A percentile compares a stretch with the other conserved stretches of the same genome.
Conservation (phyloP, 2,888 invertebrate genomes). For the Teinopalpus imperialis region DNA sequence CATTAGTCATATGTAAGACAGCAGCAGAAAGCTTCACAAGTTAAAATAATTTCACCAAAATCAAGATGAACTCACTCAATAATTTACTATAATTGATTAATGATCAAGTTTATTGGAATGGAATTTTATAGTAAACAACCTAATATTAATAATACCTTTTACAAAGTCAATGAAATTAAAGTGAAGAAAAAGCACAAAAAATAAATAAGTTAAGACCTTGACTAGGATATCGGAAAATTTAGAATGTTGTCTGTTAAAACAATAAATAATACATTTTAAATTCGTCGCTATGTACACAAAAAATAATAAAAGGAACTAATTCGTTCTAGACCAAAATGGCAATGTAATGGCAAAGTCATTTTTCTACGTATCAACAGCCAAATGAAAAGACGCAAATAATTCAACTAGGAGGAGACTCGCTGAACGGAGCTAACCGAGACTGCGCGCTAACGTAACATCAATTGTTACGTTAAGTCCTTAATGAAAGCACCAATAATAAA, state of each 20-base stretch:
- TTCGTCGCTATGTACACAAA: slow-evolving; percentile 76
- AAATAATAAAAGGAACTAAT: slow-evolving; percentile 74
- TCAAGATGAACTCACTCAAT: slow-evolving; percentile 49
- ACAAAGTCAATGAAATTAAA: slow-evolving; percentile 60
- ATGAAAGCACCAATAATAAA: slow-evolving; percentile 39
- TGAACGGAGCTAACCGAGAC: slow-evolving; percentile 41
- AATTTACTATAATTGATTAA: slow-evolving; percentile 56
- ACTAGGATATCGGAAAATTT: slow-evolving; percentile 78
- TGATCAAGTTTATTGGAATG: slow-evolving; percentile 59
- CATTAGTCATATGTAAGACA: slow-evolving; percentile 37
- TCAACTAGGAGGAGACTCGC: slow-evolving; percentile 45
- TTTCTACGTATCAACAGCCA: slow-evolving; percentile 62
- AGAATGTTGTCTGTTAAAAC: slow-evolving; percentile 59
- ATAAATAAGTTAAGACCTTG: slow-evolving; percentile 76
- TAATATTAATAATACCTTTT: slow-evolving; percentile 44
- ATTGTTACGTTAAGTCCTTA: slow-evolving; percentile 31
- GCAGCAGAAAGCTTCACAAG: slow-evolving; percentile 27
- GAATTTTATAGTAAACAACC: slow-evolving; percentile 53
- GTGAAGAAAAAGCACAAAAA: slow-evolving; percentile 55
- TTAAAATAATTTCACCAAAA: slow-evolving; percentile 32
- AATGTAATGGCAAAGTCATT: slow-evolving; percentile 77
- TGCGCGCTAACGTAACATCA: slow-evolving; percentile 33
- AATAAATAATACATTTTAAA: slow-evolving; percentile 75
- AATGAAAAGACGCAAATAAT: slow-evolving; percentile 56
- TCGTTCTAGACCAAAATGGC: slow-evolving; percentile 78